Percentiles rank a stretch among this genome's conserved stretches.
Evolutionary conservation across 1,140 invertebrate genomes (phyloP).

Genomic region (Dreissena rostriformis): DNA sequence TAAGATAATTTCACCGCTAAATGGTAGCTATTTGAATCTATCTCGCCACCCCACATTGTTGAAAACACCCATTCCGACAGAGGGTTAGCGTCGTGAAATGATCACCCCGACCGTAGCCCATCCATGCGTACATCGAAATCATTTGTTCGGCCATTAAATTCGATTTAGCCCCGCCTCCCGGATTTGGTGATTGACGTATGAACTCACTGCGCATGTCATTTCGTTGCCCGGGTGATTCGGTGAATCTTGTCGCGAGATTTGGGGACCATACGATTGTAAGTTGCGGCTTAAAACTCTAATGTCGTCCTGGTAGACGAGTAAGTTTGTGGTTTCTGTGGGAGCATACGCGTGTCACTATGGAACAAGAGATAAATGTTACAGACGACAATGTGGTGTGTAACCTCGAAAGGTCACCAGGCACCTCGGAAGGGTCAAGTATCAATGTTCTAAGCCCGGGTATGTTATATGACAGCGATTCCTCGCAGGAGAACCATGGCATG

Average conservation of each 20-base stretch:
- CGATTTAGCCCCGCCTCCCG: background rate
- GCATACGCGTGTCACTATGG: background rate
- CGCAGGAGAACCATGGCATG: slow-evolving; percentile 43
- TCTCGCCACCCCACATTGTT: background rate
- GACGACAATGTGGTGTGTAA: background rate
- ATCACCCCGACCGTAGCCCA: background rate
- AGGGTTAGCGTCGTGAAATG: background rate
- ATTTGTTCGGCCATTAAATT: background rate
- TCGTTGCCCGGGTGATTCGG: background rate
- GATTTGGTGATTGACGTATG: background rate
- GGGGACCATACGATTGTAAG: background rate
- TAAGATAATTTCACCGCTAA: slow-evolving; percentile 1
- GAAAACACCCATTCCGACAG: background rate
- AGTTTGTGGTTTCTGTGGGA: background rate
- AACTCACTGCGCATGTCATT: background rate
- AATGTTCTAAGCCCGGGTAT: slow-evolving; percentile 4
- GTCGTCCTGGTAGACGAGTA: background rate
- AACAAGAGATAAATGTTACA: background rate
- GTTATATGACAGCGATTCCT: slow-evolving; percentile 55
- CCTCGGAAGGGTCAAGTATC: background rate
- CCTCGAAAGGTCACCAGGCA: background rate
- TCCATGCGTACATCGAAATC: background rate
- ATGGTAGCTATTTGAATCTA: slow-evolving; percentile 3
- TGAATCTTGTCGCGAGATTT: background rate
- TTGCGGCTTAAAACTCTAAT: background rate